Evolutionary conservation across 2,888 invertebrate genomes (phyloP), one percentile per base, ranked within the genome.

Genomic region (Cerastis leucographa): DNA sequence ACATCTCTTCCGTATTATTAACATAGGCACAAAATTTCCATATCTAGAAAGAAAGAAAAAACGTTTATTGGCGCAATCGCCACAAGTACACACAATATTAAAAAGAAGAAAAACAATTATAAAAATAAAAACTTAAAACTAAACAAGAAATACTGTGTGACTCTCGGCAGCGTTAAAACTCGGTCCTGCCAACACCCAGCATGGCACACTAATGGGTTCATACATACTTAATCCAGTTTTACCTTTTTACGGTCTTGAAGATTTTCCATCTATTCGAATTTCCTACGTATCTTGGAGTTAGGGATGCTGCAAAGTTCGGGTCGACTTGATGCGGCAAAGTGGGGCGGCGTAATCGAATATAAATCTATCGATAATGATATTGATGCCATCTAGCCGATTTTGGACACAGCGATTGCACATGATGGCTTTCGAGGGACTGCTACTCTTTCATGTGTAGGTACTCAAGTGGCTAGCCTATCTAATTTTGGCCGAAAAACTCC

Each of bases 171-270:
- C n/a, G 59, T 74, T 71, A 85, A 74, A 84, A 74, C 75, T 70
- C 73, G 22, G 71, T 70, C 71, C 71, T 78, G 73, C 79, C 74
- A 66, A 82, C 76, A 66, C 51, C 70, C 71, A 42, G 64, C 65
- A 66, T 44, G 62, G 74, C 71, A 64, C 81, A 85, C 89, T 91
- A 90, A 91, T 90, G 88, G 85, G 80, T 85, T 91, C 88, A 91
- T 91, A 88, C 90, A 91, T 91, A 87, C 86, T 88, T 90, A 90
- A 91, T 89, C 85, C 85, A 85, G 81, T 87, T 89, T 82, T 76
- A 84, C 85, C 78, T 85, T 84, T 87, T 88, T 85, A 83, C 80
- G 78, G 80, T 82, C 75, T 78, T 70, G 51, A 73, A 80, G 83
- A 87, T 85, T 78, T 71, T 59, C 51, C 69, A 74, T 81, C 66